A percentile compares a stretch with the other conserved stretches of the same genome.
These are phyloP conservation scores for Megaustenia siamemsis DNA, from an alignment of 2,888 invertebrate species.

Conservation along the genomic window DNA sequence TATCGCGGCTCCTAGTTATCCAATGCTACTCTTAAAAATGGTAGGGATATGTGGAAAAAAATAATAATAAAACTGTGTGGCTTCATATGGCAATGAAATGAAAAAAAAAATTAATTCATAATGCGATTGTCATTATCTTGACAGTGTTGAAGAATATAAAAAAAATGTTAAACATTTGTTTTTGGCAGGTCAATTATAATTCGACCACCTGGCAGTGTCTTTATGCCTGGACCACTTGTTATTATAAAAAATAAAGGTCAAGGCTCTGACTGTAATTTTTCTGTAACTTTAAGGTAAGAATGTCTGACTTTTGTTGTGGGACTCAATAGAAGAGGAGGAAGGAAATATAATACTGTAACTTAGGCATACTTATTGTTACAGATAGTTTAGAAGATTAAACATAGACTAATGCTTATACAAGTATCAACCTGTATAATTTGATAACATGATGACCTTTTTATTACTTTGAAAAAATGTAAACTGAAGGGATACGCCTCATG, in stretches of 20 bases:
- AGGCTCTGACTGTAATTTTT: slow-evolving; percentile 1
- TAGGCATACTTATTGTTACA: background rate
- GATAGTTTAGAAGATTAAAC: too few relatives aligned
- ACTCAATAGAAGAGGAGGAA: background rate
- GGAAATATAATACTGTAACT: background rate
- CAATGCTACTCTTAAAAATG: background rate
- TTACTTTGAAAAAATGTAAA: too few relatives aligned
- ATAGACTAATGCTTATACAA: too few relatives aligned
- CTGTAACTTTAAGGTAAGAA: slow-evolving; percentile 12
- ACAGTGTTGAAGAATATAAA: too few relatives aligned
- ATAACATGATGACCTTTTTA: too few relatives aligned
- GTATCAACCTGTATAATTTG: too few relatives aligned
- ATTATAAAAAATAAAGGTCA: background rate
- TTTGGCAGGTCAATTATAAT: background rate
- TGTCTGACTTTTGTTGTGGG: background rate
- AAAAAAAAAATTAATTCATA: too few relatives aligned
- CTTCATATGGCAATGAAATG: too few relatives aligned
- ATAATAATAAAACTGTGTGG: too few relatives aligned
- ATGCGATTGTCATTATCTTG: too few relatives aligned
- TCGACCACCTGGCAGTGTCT: background rate
- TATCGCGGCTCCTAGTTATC: background rate
- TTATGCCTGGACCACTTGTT: background rate
- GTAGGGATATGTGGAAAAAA: too few relatives aligned
- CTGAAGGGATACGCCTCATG: too few relatives aligned
- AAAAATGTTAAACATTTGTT: background rate